Percentiles rank a stretch among this genome's conserved stretches.
phyloP scores from a whole-genome alignment of 1,140 invertebrate genomes.

The Drosophila saltans region DNA sequence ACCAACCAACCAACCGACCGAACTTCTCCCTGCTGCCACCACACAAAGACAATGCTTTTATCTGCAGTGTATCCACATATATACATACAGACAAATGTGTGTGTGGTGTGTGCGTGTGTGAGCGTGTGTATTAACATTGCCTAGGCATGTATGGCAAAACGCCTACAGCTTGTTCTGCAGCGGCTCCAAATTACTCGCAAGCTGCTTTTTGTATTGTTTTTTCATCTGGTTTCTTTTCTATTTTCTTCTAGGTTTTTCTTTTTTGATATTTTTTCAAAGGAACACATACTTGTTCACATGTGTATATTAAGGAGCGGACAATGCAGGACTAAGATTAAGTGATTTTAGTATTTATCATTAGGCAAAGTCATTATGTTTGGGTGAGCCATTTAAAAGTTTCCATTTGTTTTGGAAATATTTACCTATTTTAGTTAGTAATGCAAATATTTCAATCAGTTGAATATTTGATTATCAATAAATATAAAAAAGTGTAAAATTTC shows the following conservation, averaged over 20 bases:
- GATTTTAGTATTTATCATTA: no score
- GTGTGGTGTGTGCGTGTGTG: constrained; percentile 5
- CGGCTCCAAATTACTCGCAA: constrained; percentile 68
- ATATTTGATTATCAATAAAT: no score
- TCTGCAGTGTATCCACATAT: constrained; percentile 26
- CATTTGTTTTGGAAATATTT: no score
- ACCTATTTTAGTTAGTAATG: no score
- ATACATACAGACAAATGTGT: constrained; percentile 2
- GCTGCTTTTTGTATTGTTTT: constrained; percentile 57
- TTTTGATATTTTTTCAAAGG: background rate
- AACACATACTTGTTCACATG: background rate
- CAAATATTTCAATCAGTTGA: no score
- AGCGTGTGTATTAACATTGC: constrained; percentile 49
- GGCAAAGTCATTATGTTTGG: no score
- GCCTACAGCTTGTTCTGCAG: constrained; percentile 66
- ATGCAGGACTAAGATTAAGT: no score
- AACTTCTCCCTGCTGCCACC: constrained; percentile 42
- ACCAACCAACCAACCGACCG: constrained; percentile 18
- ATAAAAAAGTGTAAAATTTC: no score
- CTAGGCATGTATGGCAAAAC: constrained; percentile 50
- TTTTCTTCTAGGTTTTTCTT: constrained; percentile 14
- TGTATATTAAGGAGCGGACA: background rate
- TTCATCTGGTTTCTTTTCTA: constrained; percentile 31
- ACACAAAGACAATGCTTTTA: constrained; percentile 45
- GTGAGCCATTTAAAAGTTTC: no score